Evolutionary conservation across 2,888 invertebrate species (phyloP), one percentile per base, ranked within the genome.

Genomic region (Drosophila anomalipes): DNA sequence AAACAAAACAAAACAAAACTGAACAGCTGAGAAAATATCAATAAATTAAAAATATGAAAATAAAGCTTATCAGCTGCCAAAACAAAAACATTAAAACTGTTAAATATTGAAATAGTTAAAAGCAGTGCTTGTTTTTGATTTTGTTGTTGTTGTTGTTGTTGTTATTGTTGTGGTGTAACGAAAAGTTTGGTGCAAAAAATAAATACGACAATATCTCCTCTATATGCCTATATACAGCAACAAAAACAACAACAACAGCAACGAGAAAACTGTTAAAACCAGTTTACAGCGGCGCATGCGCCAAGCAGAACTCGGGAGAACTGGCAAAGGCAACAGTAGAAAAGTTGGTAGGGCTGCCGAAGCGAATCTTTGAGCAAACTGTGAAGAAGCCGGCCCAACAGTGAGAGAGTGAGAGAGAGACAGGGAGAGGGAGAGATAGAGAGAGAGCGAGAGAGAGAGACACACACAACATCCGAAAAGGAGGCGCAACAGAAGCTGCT

Each of bases 341-440:
- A 87, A 77, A 70, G 71, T 76, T 84, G 74, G 75, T 76, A 82
- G 79, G 81, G 81, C 77, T 60, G 81, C 73, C 88, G 84, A 79
- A 76, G 67, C 84, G 88, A 89, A 89, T 89, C 82, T 85, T 77
- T 81, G 74, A 82, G 81, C 78, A 86, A 89, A 89, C 86, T 83
- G 88, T 82, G 78, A 88, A 81, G 70, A 77, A 76, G 77, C 84
- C 84, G 79, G 79, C 77, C 67, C 70, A 59, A 65, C 63, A 77
- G 2, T 62, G n/a, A 1, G 14, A 22, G 16, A 26, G 26, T 26
- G 4, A n/a, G 16, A 65, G 30, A 41, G 30, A 9, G 37, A 3
- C 6, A 22, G 32, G 3, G 22, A 0, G 14, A 4, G 16, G 5
- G 19, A 26, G 2, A 22, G n/a, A n/a, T n/a, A n/a, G 22, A 1